These are phyloP conservation scores for Rhabdornis inornatus DNA, from an alignment of 2,113 vertebrate genomes.

Conservation along the genomic window DNA sequence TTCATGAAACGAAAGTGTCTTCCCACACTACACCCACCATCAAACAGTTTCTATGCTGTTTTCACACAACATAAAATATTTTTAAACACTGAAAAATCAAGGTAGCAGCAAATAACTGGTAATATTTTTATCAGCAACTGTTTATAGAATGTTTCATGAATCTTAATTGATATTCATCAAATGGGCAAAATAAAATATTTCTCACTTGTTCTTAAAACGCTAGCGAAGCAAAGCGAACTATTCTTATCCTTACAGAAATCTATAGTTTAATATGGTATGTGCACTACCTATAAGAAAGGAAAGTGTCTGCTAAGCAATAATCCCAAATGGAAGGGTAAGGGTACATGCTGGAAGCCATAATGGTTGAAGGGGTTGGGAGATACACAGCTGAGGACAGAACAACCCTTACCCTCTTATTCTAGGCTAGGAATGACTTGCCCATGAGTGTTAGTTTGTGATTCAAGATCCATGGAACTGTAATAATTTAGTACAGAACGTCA, in stretches of 20 bases:
- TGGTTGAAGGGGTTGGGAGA: constrained; percentile 14
- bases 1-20: neutral
- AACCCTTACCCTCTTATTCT: constrained; percentile 60
- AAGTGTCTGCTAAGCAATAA: constrained; percentile 28
- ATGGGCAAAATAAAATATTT: constrained; percentile 25
- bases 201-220: neutral
- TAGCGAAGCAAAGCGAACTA: neutral
- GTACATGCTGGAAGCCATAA: constrained; percentile 42
- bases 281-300: neutral
- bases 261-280: neutral
- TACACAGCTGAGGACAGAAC: constrained; percentile 49
- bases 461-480: constrained; percentile 62
- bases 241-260: neutral
- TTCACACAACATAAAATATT: neutral
- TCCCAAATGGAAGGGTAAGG: constrained; percentile 31
- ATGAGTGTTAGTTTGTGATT: constrained; percentile 55
- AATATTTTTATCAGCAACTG: neutral
- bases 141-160: constrained; percentile 13
- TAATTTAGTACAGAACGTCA: constrained; percentile 49
- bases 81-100: neutral
- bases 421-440: constrained; percentile 60
- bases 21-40: neutral
- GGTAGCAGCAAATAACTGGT: neutral
- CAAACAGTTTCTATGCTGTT: neutral
- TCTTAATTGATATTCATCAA: constrained; percentile 13